Evolutionary conservation across 2,113 vertebrate genomes (phyloP), one percentile per base, ranked within the genome.

Genomic region (Dermatemys mawii): DNA sequence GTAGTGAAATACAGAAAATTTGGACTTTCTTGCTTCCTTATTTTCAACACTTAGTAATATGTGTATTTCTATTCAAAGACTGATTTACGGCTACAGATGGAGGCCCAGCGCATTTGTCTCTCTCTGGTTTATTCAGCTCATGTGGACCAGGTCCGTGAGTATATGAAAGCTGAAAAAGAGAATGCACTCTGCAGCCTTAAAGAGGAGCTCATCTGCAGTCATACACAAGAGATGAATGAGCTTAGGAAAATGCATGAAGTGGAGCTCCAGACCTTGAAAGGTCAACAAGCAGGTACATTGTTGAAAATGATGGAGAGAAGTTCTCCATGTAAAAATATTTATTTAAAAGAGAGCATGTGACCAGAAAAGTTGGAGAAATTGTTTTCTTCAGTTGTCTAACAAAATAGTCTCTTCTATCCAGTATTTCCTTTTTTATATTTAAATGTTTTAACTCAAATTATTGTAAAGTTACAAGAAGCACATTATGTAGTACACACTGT

Each of bases 31-130:
- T 91, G 0, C 84, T 83, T 87, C 57, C 14, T 90, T 55, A 14
- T 93, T 93, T 94, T 12, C 94, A 87, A 84, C 4, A 54, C 10
- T 80, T 86, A 78, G 35, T 92, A 78, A 95, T 80, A 32, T 84
- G 1, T 91, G 1, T 89, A 8, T 67, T 83, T 97, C 93, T 53
- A 63, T 93, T 95, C 86, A 50, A 94, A 99, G 99, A 98, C 96
- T 80, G 99, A 99, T 94, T 98, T 99, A 95, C 97, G 97, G 82
- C 98, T 99, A 35, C 99, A 99, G 92, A 97, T 99, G 98, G 99
- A 99, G 97, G 99, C 99, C 35, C 99, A 99, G 80, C 98, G 98
- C 60, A 98, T 99, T 97, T 99, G 99, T 93, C 98, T 99, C 2
- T 98, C 99, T 93, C 98, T 99, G 97, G 99, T 99, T 96, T 98